Conservation (phyloP, 2,797 vertebrate genomes). For the Enteromius thamalakanensis region DNA sequence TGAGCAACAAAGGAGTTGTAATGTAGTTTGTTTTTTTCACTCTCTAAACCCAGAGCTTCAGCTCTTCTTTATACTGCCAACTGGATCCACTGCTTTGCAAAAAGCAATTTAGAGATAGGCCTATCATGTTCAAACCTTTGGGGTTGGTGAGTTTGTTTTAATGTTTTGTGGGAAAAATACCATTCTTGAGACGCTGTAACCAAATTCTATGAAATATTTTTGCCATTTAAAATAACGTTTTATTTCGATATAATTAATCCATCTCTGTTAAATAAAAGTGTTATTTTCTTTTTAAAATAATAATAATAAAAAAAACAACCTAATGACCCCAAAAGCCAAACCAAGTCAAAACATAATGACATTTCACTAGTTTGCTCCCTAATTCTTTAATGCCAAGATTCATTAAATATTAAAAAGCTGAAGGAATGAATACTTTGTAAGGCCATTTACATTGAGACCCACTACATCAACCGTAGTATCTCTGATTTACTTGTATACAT, state of each 20-base stretch:
- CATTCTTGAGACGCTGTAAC: neutral
- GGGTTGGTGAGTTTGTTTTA: neutral
- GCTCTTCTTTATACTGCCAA: neutral
- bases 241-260: neutral
- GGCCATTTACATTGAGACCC: conserved; percentile 6
- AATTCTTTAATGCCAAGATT: conserved; percentile 11
- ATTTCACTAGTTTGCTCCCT: conserved; percentile 3
- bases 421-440: conserved; percentile 6
- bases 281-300: neutral
- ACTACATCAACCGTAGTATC: neutral
- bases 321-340: neutral
- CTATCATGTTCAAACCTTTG: neutral
- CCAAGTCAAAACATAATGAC: neutral
- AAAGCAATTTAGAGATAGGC: neutral
- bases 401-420: neutral
- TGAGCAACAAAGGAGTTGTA: conserved; percentile 12
- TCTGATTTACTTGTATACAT: neutral
- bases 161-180: neutral
- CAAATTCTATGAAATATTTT: neutral
- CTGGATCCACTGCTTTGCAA: neutral
- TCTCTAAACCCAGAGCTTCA: neutral
- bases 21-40: neutral
- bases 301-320: neutral
- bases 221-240: neutral
- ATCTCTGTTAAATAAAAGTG: neutral